Evolutionary conservation across 2,113 vertebrate genomes (phyloP).

Genomic region (Herpetotheres cachinnans): DNA sequence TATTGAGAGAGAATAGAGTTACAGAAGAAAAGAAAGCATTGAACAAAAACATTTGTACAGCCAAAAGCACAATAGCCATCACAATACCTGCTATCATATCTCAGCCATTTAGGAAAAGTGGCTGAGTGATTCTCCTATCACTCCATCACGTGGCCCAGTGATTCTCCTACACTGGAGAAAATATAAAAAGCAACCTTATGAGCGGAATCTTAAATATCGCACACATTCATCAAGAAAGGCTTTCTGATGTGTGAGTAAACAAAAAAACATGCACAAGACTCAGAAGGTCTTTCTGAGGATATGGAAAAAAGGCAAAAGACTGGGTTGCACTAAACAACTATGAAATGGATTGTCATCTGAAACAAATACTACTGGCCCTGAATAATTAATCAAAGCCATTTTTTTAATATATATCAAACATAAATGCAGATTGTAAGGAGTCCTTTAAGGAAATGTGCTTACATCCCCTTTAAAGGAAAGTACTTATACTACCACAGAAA

Average conservation of each 20-base stretch:
- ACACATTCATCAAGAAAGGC: neutral
- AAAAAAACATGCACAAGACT: neutral
- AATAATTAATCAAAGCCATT: slow-evolving; percentile 5
- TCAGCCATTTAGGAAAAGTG: neutral
- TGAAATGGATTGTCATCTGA: neutral
- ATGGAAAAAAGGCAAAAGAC: neutral
- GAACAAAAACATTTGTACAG: neutral
- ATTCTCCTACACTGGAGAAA: neutral
- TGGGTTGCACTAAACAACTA: neutral
- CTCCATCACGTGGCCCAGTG: neutral
- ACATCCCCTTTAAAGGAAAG: neutral
- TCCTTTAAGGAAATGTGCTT: neutral
- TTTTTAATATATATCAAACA: neutral
- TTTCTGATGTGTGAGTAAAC: neutral
- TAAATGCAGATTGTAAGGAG: neutral
- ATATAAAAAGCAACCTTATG: neutral
- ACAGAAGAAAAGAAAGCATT: neutral
- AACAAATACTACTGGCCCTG: neutral
- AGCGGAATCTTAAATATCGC: neutral
- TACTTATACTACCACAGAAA: neutral
- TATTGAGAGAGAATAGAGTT: neutral
- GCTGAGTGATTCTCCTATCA: neutral
- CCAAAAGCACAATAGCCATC: neutral
- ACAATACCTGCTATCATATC: neutral
- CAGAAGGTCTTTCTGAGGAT: neutral